Evolutionary conservation across 2,888 invertebrate genomes (phyloP).

Genomic region (Cataglyphis livida): DNA sequence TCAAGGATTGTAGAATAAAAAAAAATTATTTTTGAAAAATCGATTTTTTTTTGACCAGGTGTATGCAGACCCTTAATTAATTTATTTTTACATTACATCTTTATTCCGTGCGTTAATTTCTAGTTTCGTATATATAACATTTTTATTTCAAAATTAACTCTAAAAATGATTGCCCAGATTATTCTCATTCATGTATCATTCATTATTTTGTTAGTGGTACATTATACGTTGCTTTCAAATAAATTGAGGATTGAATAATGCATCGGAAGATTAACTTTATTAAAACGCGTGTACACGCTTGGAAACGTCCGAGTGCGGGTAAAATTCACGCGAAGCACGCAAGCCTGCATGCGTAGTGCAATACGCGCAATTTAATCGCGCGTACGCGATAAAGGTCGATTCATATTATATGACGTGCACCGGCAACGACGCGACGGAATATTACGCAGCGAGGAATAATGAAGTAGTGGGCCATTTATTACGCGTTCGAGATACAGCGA

Average conservation of each 20-base stretch:
- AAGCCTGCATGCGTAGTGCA: slow-evolving; percentile 51
- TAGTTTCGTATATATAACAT: background rate
- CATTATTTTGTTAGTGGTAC: background rate
- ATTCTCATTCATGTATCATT: background rate
- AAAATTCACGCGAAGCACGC: slow-evolving; percentile 54
- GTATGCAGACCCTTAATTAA: background rate
- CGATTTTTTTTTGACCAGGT: too few relatives aligned
- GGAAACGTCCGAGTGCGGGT: background rate
- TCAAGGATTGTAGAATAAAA: too few relatives aligned
- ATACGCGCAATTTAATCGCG: slow-evolving; percentile 66
- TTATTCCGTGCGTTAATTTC: background rate
- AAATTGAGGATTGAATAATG: slow-evolving; percentile 3
- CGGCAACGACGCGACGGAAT: slow-evolving; percentile 33
- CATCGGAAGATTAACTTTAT: slow-evolving; percentile 26
- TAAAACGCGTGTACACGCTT: slow-evolving; percentile 12
- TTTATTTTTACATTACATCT: background rate
- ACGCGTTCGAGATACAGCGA: slow-evolving; percentile 22
- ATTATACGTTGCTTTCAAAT: background rate
- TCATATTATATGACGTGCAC: slow-evolving; percentile 26
- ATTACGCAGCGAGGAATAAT: slow-evolving; percentile 40
- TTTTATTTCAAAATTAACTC: background rate
- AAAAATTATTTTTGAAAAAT: too few relatives aligned
- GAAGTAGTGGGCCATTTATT: slow-evolving; percentile 28
- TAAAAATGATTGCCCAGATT: background rate
- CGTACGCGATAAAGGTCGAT: slow-evolving; percentile 32